Evolutionary conservation across 1,140 invertebrate genomes (phyloP).

Genomic region (Drosophila tani): DNA sequence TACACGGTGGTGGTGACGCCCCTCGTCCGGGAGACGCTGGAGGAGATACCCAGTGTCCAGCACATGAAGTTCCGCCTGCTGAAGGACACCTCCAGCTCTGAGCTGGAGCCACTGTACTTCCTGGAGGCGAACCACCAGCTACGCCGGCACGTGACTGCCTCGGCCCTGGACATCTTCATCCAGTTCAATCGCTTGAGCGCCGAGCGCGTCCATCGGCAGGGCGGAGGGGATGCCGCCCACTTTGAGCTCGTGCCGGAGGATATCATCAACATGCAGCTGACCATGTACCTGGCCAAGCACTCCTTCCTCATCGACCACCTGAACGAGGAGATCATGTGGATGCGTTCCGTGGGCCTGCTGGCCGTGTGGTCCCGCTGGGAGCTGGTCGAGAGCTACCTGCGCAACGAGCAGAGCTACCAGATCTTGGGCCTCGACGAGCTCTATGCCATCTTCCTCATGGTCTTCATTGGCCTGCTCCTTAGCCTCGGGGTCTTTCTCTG

Average conservation of each 20-base stretch:
- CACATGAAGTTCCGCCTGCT: slow-evolving; percentile 56
- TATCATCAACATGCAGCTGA: slow-evolving; percentile 63
- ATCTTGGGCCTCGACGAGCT: slow-evolving; percentile 50
- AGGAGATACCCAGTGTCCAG: slow-evolving; percentile 51
- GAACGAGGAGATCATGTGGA: slow-evolving; percentile 72
- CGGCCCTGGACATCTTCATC: slow-evolving; percentile 47
- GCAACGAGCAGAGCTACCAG: slow-evolving; percentile 18
- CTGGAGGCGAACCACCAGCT: slow-evolving; percentile 19
- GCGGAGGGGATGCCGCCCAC: neutral
- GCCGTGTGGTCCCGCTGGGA: slow-evolving; percentile 62
- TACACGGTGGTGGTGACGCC: slow-evolving; percentile 55
- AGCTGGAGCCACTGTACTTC: slow-evolving; percentile 37
- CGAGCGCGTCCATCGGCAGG: neutral
- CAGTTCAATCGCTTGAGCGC: slow-evolving; percentile 47
- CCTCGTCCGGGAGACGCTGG: slow-evolving; percentile 29
- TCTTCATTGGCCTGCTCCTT: slow-evolving; percentile 29
- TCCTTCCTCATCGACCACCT: slow-evolving; percentile 69
- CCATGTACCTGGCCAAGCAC: slow-evolving; percentile 70
- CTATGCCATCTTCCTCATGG: slow-evolving; percentile 49
- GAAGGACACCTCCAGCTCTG: neutral
- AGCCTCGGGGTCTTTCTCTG: slow-evolving; percentile 47
- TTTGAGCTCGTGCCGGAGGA: slow-evolving; percentile 61
- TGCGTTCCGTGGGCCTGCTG: slow-evolving; percentile 61
- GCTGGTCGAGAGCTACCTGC: slow-evolving; percentile 24
- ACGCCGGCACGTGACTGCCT: slow-evolving; percentile 37